Evolutionary conservation across 2,888 invertebrate genomes (phyloP).

Genomic region (Patella caerulea): DNA sequence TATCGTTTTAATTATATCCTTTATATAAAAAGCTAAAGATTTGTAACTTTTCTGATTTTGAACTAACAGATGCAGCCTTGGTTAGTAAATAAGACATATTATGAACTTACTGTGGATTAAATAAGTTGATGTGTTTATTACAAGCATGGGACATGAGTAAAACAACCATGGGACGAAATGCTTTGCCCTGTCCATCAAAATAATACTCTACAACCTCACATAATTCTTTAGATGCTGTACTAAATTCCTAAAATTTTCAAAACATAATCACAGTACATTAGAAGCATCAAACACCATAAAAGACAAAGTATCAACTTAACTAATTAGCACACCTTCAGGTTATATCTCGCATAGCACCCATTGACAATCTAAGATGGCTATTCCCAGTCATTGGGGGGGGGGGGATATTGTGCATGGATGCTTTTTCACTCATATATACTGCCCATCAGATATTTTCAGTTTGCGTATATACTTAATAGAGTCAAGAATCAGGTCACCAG

Average conservation of each 20-base stretch:
- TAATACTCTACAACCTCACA: conserved; percentile 95
- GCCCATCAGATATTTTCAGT: no score
- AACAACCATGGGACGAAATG: conserved; percentile 94
- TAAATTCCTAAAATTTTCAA: conserved; percentile 57
- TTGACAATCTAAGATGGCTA: no score
- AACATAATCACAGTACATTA: neutral
- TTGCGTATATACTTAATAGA: no score
- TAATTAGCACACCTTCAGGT: neutral
- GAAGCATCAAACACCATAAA: neutral
- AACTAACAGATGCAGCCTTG: no score
- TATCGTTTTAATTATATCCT: no score
- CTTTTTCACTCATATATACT: no score
- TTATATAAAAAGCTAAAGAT: no score
- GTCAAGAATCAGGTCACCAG: no score
- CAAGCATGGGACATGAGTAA: conserved; percentile 92
- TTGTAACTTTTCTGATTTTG: no score
- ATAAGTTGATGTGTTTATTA: conserved; percentile 53
- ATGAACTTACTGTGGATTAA: neutral
- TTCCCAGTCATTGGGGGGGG: no score
- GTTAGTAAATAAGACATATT: no score
- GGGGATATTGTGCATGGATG: no score
- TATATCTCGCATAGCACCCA: neutral
- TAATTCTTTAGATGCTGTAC: conserved; percentile 77
- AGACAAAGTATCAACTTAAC: neutral
- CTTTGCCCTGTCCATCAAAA: conserved; percentile 98